Conservation (phyloP, 1,140 invertebrate genomes). For the Tetraneura akinire region DNA sequence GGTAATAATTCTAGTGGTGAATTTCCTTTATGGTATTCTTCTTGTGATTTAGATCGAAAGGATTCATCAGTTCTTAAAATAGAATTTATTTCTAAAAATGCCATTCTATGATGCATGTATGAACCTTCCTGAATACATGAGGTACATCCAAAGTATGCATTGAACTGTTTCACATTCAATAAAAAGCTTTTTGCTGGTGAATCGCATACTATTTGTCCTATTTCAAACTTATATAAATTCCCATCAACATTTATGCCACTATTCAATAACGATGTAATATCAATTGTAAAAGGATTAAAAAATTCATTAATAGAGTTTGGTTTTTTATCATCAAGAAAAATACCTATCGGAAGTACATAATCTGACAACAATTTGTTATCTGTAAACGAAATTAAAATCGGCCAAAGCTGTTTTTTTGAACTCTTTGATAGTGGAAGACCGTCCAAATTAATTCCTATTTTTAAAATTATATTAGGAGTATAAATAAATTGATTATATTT, state of each 20-base stretch:
- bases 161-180: neutral
- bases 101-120: neutral
- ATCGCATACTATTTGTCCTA: neutral
- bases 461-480: constrained; percentile 61
- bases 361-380: neutral
- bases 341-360: neutral
- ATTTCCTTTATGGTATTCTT: constrained; percentile 3
- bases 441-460: constrained; percentile 2
- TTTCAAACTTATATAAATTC: neutral
- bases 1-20: neutral
- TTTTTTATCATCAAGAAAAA: neutral
- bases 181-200: neutral
- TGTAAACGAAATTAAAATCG: neutral
- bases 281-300: neutral
- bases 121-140: neutral
- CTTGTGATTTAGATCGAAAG: neutral
- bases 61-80: neutral
- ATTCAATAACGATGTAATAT: neutral
- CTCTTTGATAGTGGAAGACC: neutral
- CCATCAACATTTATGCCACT: neutral
- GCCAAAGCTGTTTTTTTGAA: too few relatives aligned
- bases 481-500: neutral
- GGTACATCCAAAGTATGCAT: constrained; percentile 10
- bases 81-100: constrained; percentile 10
- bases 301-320: neutral